A percentile compares a stretch with the other conserved stretches of the same genome.
phyloP scores from a whole-genome alignment of 2,113 vertebrate genomes.

The Spermophilus dauricus region DNA sequence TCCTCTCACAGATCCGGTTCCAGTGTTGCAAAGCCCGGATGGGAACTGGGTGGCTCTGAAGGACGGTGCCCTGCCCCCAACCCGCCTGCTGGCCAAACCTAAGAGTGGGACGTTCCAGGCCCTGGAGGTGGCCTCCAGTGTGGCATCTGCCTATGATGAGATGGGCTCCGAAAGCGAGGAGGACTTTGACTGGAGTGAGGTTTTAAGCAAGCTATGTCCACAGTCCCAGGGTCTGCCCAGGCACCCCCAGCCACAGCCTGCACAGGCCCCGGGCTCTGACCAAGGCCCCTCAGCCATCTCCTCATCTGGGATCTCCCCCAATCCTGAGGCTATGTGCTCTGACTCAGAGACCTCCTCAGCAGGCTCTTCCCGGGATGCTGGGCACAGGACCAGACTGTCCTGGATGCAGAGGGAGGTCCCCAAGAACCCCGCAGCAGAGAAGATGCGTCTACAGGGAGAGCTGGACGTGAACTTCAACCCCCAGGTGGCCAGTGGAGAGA shows the following conservation, averaged over 20 bases:
- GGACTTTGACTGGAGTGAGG: conserved; percentile 89
- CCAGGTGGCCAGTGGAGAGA: conserved; percentile 87
- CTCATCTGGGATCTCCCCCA: conserved; percentile 91
- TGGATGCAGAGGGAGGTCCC: conserved; percentile 87
- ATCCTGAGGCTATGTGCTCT: conserved; percentile 93
- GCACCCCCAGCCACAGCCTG: conserved; percentile 88
- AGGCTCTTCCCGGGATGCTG: conserved; percentile 88
- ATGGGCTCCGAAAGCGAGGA: conserved; percentile 93
- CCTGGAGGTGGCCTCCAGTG: conserved; percentile 92
- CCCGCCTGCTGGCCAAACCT: conserved; percentile 92
- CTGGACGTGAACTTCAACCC: conserved; percentile 98
- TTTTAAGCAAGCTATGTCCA: conserved; percentile 86
- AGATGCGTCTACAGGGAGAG: conserved; percentile 82
- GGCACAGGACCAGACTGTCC: conserved; percentile 78
- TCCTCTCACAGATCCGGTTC: conserved; percentile 80
- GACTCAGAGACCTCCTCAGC: conserved; percentile 94
- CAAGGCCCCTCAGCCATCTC: conserved; percentile 90
- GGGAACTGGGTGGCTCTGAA: conserved; percentile 97
- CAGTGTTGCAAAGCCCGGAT: conserved; percentile 94
- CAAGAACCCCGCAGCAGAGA: conserved; percentile 80
- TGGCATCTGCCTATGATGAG: conserved; percentile 94
- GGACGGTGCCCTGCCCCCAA: conserved; percentile 88
- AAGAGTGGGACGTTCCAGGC: conserved; percentile 93
- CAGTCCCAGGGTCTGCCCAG: conserved; percentile 87
- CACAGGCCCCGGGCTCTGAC: conserved; percentile 88